Evolutionary conservation across 2,888 invertebrate species (phyloP), one percentile per base, ranked within the genome.

Genomic region (Allophyes oxyacanthae): DNA sequence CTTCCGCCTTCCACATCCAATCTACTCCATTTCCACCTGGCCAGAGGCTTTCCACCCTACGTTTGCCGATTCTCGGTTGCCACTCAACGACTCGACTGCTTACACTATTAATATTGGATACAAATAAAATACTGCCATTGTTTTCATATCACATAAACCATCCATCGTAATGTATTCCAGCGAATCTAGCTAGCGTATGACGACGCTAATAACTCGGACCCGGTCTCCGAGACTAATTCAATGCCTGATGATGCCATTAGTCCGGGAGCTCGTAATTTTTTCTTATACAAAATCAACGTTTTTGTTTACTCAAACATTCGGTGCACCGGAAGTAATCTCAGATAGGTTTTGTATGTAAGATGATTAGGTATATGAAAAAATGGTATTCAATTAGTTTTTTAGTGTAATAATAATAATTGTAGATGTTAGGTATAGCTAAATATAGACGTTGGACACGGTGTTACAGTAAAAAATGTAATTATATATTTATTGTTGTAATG

Each of bases 221-320:
- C 67, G 62, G 69, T 59, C 77, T 72, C 81, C 79, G 78, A 65
- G 78, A 80, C 83, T 83, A 84, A 86, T 83, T 78, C 77, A 76
- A 83, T 73, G 79, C 75, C 72, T 81, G 83, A 87, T 86, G 86
- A 86, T 85, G 81, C 80, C 79, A 87, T 87, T 86, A 87, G 78
- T 60, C 53, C 75, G 66, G 77, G 79, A 82, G 79, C 73, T 59
- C 67, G 68, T 60, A 20, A 50, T 64, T 72, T 82, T 84, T 80
- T 68, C 50, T 40, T 8, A 8, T 20, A 43, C 13, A 49, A 59
- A 57, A 58, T 57, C 43, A 60, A 46, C 49, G 44, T 75, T 77
- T 71, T 77, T 77, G 68, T 72, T 72, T 70, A 70, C 65, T 51
- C 55, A 72, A 65, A 66, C 59, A 73, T 66, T 65, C 20, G 53